Evolutionary conservation across 2,797 vertebrate genomes (phyloP), one percentile per base, ranked within the genome.

Genomic region (Lagocephalus sceleratus): DNA sequence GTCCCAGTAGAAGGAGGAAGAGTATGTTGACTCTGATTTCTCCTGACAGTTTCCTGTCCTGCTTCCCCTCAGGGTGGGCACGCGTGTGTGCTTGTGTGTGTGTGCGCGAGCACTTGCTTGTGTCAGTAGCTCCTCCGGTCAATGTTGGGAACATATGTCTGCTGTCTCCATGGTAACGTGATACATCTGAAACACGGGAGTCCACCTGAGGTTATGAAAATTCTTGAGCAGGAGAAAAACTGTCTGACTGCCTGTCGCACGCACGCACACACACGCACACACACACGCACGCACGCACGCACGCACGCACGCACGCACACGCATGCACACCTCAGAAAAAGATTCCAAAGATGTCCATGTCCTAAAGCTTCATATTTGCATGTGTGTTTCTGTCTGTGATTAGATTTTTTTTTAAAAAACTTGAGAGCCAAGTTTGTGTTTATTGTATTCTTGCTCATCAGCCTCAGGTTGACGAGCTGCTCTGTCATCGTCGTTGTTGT

Each of bases 1-100:
- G 8, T 72, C 66, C 68, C 67, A 17, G 57, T 65, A 35, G 32
- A 14, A 19, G 76, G 78, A 66, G 57, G 63, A 57, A 17, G 39
- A 55, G 60, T 51, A 68, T 79, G 75, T 85, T 81, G 78, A 84
- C 69, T 73, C 53, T 81, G 73, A 88, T 84, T 61, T 61, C 71
- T 78, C 71, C 70, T 79, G 86, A 86, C 82, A 80, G 71, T 63
- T 72, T 78, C 60, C 70, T 82, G 76, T 80, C 74, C 73, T 63
- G 53, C 56, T 20, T 57, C 41, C 68, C 73, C 82, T 68, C 52
- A 1, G 75, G 57, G 41, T 60, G 57, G 48, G 54, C 58, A 1
- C 63, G 57, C n/a, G 8, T 4, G 40, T 7, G 40, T 42, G n/a
- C 17, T 6, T 54, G 0, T 38, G 26, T 7, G 32, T 5, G 32